Evolutionary conservation across 2,113 vertebrate species (phyloP).

Genomic region (Arothron firmamentum): DNA sequence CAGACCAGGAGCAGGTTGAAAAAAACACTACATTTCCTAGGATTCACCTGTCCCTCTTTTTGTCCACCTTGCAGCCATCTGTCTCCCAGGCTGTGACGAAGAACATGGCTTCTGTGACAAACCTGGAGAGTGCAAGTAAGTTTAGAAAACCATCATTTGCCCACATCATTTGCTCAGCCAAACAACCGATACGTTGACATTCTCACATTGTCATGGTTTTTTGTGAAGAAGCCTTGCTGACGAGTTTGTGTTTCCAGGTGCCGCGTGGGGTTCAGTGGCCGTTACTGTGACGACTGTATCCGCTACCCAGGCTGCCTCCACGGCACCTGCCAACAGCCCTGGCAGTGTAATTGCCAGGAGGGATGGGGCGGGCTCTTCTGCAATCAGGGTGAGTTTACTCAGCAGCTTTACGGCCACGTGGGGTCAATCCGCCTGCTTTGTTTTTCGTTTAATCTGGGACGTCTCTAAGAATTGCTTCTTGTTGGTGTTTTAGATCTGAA

Average conservation of each 20-base stretch:
- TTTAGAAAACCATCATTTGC: conserved; percentile 26
- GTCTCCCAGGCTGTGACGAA: conserved; percentile 94
- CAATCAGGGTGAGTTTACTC: conserved; percentile 88
- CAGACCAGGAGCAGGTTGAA: conserved; percentile 29
- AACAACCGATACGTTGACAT: neutral
- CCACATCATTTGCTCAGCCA: neutral
- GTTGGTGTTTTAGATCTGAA: conserved; percentile 83
- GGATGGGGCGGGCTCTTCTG: conserved; percentile 99
- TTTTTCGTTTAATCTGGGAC: conserved; percentile 6
- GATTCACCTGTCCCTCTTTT: conserved; percentile 32
- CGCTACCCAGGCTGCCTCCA: conserved; percentile 97
- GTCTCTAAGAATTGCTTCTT: conserved; percentile 23
- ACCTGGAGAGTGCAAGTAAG: conserved; percentile 99
- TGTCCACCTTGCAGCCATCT: conserved; percentile 82
- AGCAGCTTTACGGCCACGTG: conserved; percentile 12
- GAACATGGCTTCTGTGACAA: conserved; percentile 94
- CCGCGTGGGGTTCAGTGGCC: conserved; percentile 94
- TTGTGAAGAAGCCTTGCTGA: conserved; percentile 6
- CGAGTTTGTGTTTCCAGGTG: conserved; percentile 78
- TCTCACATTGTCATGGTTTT: neutral
- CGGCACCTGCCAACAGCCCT: conserved; percentile 96
- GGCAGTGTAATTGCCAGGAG: conserved; percentile 99
- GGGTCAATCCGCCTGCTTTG: neutral
- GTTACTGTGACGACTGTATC: conserved; percentile 97
- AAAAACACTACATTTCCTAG: conserved; percentile 26